These are phyloP conservation scores for Lophotriccus pileatus DNA, from an alignment of 2,797 vertebrate genomes.

Conservation along the genomic window DNA sequence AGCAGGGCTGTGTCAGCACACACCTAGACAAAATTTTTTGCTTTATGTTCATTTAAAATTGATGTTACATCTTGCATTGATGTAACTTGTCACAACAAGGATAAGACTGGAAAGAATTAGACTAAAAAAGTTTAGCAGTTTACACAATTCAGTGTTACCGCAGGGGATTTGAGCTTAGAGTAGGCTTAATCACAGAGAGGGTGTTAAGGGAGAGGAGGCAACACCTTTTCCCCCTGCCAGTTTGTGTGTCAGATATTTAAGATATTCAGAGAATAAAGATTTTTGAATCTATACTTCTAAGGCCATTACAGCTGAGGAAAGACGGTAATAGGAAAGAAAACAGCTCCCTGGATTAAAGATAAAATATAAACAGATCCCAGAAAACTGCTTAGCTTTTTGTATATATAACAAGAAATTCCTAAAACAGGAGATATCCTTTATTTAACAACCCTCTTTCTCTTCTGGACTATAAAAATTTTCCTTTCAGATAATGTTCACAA, in stretches of 20 bases:
- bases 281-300: not conserved
- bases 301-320: not conserved
- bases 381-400: not conserved
- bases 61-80: not conserved
- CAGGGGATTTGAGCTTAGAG: not conserved
- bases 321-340: not conserved
- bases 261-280: not conserved
- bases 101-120: not conserved
- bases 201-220: not conserved
- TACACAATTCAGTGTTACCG: not conserved
- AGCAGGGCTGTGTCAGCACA: not conserved
- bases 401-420: not conserved
- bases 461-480: not conserved
- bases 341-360: not conserved
- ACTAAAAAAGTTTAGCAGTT: not conserved
- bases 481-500: not conserved
- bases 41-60: not conserved
- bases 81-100: not conserved
- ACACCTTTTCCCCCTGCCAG: not conserved
- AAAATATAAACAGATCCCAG: not conserved
- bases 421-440: not conserved
- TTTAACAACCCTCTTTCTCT: not conserved
- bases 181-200: not conserved
- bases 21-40: not conserved
- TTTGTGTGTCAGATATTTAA: not conserved